Base-by-base conservation (phyloP, 2,113 vertebrate genomes). In the Maylandia zebra region DNA sequence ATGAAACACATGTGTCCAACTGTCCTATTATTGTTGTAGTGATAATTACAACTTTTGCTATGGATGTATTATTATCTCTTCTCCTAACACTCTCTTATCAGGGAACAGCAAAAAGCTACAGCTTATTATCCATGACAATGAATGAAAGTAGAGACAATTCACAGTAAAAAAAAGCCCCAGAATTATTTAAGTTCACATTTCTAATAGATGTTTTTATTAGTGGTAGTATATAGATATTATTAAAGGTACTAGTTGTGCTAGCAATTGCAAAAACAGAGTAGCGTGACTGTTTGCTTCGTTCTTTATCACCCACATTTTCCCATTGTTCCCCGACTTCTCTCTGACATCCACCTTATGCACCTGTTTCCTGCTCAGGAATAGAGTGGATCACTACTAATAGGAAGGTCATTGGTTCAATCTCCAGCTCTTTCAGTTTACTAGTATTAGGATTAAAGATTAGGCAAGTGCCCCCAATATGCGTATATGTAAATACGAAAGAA, bases 201-300 rank as follows among this genome's bases (percentile, higher is more conserved):
- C 10, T 8, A 30, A 45, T 45, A 45, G 22, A 74, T 45, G 41
- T 74, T 74, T 74, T 76, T 50, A 76, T 50, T 19, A 32, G 14
- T 50, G 45, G 24, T 50, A 30, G 0, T 12, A 76, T 30, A 50
- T 48, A 17, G 9, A 48, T 27, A 48, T 30, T 74, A 45, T 74
- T 0, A 45, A 27, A 30, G 22, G 69, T 27, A 74, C 66, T 74
- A 74, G 69, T 27, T 74, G 22, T 45, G 22, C 22, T 27, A 24
- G 66, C 12, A 24, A 27, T 71, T 43, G n/a, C 66, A 43, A 71
- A 71, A 71, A 43, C 19, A 66, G 17, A 66, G 64, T 71, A 71
- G 22, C 1, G 0, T 0, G 22, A 71, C 36, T 16, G 38, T 71
- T 71, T 71, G 13, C 22, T 74, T 45, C 4, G 0, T 24, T 45